A percentile compares a stretch with the other conserved stretches of the same genome.
Evolutionary conservation across 2,888 invertebrate species (phyloP).

Genomic region (Phalangium opilio): DNA sequence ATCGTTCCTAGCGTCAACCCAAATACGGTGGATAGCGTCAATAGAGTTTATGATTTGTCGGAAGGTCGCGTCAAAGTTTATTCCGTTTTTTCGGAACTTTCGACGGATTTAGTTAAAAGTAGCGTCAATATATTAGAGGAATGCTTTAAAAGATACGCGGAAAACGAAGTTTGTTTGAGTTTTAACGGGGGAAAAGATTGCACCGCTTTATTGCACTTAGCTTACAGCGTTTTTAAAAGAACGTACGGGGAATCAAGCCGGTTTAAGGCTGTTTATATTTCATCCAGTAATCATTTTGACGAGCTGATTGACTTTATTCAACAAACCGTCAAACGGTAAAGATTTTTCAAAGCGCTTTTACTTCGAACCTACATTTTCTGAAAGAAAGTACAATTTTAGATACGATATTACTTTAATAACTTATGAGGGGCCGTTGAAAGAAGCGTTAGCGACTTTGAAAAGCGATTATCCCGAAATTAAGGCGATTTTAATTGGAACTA

Average conservation of each 20-base stretch:
- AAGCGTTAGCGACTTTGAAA: conserved; percentile 48
- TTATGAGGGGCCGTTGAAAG: conserved; percentile 52
- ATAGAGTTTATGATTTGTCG: not conserved
- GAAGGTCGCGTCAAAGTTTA: not conserved
- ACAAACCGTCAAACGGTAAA: conserved; percentile 42
- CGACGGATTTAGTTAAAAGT: not conserved
- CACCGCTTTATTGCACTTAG: conserved; percentile 68
- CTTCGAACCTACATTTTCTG: too few species aligned
- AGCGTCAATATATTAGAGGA: conserved; percentile 17
- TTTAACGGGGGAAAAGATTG: conserved; percentile 99
- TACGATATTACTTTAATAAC: conserved; percentile 58
- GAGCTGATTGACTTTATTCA: conserved; percentile 70
- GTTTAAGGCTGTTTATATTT: conserved; percentile 61
- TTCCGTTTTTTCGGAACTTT: not conserved
- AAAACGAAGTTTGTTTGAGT: conserved; percentile 65
- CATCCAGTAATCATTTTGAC: conserved; percentile 59
- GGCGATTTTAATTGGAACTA: conserved; percentile 80
- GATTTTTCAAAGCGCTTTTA: conserved; percentile 1
- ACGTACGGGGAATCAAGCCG: conserved; percentile 9
- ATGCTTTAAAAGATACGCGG: conserved; percentile 38
- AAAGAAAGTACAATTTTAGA: conserved; percentile 24
- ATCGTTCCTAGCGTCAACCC: conserved; percentile 27
- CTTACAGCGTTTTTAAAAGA: conserved; percentile 36
- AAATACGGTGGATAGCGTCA: conserved; percentile 6
- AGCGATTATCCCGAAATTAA: conserved; percentile 44